Conservation (phyloP, 2,797 vertebrate species). For the Selene dorsalis region DNA sequence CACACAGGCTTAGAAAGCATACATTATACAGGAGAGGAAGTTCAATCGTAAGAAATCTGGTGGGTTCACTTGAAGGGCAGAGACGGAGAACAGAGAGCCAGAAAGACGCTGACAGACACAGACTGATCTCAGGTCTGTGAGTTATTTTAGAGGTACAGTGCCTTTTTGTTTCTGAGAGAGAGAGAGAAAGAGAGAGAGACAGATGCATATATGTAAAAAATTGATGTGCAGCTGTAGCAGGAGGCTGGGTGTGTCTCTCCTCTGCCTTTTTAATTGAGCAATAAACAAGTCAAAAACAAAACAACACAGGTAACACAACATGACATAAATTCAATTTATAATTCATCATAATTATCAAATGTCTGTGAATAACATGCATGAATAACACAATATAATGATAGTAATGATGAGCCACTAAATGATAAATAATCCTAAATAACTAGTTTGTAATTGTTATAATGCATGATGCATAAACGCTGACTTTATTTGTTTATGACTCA, state of each 20-base stretch:
- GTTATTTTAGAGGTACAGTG: constrained; percentile 31
- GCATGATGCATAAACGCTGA: no score
- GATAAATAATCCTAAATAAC: no score
- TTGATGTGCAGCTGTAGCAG: constrained; percentile 20
- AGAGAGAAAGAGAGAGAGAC: not conserved
- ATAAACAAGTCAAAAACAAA: not conserved
- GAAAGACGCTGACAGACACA: constrained; percentile 46
- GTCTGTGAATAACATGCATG: no score
- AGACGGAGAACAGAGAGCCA: constrained; percentile 3
- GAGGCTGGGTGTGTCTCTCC: constrained; percentile 4
- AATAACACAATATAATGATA: no score
- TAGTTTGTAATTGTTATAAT: no score
- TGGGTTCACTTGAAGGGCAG: constrained; percentile 62
- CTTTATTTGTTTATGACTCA: no score
- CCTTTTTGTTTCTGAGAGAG: constrained; percentile 13
- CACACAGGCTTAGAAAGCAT: constrained; percentile 20
- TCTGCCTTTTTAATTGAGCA: not conserved
- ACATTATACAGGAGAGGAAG: not conserved
- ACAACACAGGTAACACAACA: no score
- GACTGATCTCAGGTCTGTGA: constrained; percentile 54
- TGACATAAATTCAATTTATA: no score
- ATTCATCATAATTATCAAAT: no score
- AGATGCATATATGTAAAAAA: constrained; percentile 3
- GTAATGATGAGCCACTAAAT: no score
- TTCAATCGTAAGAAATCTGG: constrained; percentile 9